Percentiles rank a stretch among this genome's conserved stretches.
Conservation (phyloP, 1,140 invertebrate species). For the Coelopa frigida region DNA sequence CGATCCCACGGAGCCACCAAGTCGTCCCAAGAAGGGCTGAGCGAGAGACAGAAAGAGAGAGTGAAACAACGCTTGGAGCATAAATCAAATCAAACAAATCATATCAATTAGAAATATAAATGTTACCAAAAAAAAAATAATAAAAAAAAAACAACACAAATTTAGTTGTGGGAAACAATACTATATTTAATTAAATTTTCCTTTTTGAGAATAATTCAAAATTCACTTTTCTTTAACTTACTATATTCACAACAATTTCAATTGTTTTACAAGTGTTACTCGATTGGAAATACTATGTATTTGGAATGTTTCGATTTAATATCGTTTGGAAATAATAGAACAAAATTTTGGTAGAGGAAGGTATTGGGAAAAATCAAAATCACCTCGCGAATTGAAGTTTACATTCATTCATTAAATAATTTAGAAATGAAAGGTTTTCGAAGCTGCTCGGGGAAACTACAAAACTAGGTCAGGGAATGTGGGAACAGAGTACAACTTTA, state of each 20-base stretch:
- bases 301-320: background rate
- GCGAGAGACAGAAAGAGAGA: no score
- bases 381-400: no score
- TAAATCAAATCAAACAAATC: constrained; percentile 5
- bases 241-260: background rate
- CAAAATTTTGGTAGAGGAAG: background rate
- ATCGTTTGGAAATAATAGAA: background rate
- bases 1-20: constrained; percentile 36
- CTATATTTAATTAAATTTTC: no score
- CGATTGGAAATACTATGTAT: background rate
- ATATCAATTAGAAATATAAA: constrained; percentile 2
- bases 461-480: no score
- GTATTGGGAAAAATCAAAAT: no score
- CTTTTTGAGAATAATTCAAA: background rate
- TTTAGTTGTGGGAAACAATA: no score
- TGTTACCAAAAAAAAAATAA: constrained; percentile 5
- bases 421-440: no score
- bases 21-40: constrained; percentile 29
- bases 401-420: no score
- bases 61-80: no score
- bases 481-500: no score
- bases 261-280: background rate
- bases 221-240: background rate
- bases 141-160: constrained; percentile 2
- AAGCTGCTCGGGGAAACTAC: no score